phyloP scores from a whole-genome alignment of 2,113 vertebrate species.

The Trinectes maculatus region DNA sequence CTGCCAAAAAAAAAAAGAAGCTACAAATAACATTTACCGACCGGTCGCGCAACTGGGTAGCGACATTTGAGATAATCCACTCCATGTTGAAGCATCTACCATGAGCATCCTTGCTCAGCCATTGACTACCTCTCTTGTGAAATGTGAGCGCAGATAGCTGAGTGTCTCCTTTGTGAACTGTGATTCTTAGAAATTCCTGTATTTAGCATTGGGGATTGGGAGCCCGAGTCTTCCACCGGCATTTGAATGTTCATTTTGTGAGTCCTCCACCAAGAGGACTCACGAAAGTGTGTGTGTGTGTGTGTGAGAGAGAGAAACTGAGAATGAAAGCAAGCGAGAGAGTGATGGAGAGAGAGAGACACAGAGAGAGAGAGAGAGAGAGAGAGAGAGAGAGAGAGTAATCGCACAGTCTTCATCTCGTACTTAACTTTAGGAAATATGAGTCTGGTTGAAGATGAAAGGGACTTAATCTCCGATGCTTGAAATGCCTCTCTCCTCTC shows the following conservation, averaged over 20 bases:
- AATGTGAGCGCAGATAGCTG: slow-evolving; percentile 67
- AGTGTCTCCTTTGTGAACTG: slow-evolving; percentile 79
- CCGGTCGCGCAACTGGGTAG: slow-evolving; percentile 23
- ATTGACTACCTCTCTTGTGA: slow-evolving; percentile 64
- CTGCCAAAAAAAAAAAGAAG: slow-evolving; percentile 15
- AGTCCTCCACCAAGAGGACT: slow-evolving; percentile 66
- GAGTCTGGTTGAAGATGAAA: slow-evolving; percentile 83
- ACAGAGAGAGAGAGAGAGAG: slow-evolving; percentile 29
- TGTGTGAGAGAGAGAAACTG: slow-evolving; percentile 12
- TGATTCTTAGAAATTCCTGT: slow-evolving; percentile 82
- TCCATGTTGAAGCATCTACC: slow-evolving; percentile 51
- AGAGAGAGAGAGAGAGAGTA: slow-evolving; percentile 59
- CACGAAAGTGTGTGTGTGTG: slow-evolving; percentile 21
- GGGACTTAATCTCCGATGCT: slow-evolving; percentile 79
- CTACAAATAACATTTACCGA: slow-evolving; percentile 20
- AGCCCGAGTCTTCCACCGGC: slow-evolving; percentile 73
- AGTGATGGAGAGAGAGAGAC: slow-evolving; percentile 49
- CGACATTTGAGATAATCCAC: slow-evolving; percentile 54
- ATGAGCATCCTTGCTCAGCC: slow-evolving; percentile 43
- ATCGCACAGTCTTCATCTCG: slow-evolving; percentile 75
- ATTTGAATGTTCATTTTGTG: slow-evolving; percentile 78
- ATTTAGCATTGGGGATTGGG: slow-evolving; percentile 80
- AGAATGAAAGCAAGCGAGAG: too few species aligned
- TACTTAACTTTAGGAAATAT: slow-evolving; percentile 81
- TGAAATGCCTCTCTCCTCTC: slow-evolving; percentile 66